Evolutionary conservation across 92 coral and sea anemone species (phyloP).

Genomic region (Porites rus): DNA sequence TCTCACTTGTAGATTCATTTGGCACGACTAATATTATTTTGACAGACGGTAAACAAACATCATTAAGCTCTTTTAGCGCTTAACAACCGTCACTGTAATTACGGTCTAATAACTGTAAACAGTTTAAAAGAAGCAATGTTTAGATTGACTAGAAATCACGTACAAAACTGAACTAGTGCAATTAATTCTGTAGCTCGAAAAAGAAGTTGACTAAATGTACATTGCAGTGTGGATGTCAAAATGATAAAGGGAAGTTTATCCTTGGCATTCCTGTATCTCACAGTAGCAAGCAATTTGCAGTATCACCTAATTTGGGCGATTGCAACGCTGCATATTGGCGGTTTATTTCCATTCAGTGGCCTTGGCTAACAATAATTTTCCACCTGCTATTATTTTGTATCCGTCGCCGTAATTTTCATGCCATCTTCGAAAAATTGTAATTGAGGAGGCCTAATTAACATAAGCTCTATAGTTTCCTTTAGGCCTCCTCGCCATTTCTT

Average conservation of each 20-base stretch:
- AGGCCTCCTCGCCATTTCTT: too few relatives aligned
- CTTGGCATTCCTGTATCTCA: constrained; percentile 55
- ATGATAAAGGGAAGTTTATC: background rate
- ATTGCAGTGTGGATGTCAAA: background rate
- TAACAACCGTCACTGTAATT: constrained; percentile 25
- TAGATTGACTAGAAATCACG: background rate
- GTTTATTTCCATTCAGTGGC: constrained; percentile 56
- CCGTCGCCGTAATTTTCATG: too few relatives aligned
- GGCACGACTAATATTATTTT: too few relatives aligned
- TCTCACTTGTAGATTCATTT: too few relatives aligned
- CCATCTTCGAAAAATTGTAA: too few relatives aligned
- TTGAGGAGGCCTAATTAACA: too few relatives aligned
- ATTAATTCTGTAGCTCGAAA: too few relatives aligned
- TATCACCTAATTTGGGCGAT: background rate
- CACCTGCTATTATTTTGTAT: too few relatives aligned
- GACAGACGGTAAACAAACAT: constrained; percentile 23
- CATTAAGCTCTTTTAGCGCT: background rate
- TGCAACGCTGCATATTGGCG: constrained; percentile 52
- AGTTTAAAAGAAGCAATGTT: constrained; percentile 20
- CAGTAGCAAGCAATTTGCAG: background rate
- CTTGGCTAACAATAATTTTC: background rate
- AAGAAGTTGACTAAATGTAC: too few relatives aligned
- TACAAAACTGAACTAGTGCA: too few relatives aligned
- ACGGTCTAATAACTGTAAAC: constrained; percentile 26
- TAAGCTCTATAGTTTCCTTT: too few relatives aligned